Evolutionary conservation across 2,888 invertebrate species (phyloP), one percentile per base, ranked within the genome.

Genomic region (Himalopsyche tibetana): DNA sequence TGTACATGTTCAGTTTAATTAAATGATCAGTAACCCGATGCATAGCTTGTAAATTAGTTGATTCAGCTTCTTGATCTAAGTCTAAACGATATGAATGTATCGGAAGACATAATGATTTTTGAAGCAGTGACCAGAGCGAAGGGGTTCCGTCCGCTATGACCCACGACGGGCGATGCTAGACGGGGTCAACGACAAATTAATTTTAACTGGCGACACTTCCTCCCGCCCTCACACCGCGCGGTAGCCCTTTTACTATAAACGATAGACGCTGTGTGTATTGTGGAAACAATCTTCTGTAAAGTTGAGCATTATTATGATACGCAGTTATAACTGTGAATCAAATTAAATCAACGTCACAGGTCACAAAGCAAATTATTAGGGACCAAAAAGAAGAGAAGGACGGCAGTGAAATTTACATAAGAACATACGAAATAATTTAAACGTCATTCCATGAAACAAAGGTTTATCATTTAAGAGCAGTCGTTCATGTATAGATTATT

Each of bases 121-220:
- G 28, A 36, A 80, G 36, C 17, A 40, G 42, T 28, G n/a, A 36
- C 42, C 17, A 40, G 80, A 80, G 42, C 40, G 36, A 36, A 40
- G 40, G 4, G 40, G 80, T 12, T 42, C 40, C 79, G 2, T 5
- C 11, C 15, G 79, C n/a, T 80, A 36, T 63, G 63, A 63, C 63
- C 63, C 63, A 63, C 63, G 63, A 63, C 63, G 63, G 63, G 56
- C 83, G 63, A 55, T 15, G 63, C 55, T 11, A n/a, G 36, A 36
- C 42, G 86, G 86, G 86, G 86, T 86, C 86, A 86, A 86, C 80
- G 84, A 80, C 83, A 86, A 86, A 86, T 86, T 86, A 86, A 86
- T 86, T 86, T 82, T 69, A 84, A 55, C 56, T 82, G 28, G 63
- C 28, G 69, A 69, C 83, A 55, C 85, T 55, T 80, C 80, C 82